A percentile compares a stretch with the other conserved stretches of the same genome.
These are phyloP conservation scores for Papilio protenor DNA, from an alignment of 2,888 invertebrate species.

Conservation along the genomic window DNA sequence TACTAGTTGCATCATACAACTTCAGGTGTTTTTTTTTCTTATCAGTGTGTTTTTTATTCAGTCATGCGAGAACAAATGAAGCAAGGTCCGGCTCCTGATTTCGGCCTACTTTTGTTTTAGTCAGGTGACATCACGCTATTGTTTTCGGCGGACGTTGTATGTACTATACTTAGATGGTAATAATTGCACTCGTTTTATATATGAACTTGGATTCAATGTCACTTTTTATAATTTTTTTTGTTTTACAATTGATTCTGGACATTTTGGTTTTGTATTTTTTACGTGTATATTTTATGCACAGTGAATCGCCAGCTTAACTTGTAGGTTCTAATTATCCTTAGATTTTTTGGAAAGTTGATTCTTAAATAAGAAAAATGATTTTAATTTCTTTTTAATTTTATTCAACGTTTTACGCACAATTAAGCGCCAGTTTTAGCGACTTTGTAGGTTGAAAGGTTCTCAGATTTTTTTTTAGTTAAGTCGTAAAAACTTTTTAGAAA, in stretches of 20 bases:
- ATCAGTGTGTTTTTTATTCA: background rate
- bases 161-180: constrained; percentile 45
- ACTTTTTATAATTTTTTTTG: constrained; percentile 16
- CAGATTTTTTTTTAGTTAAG: too few relatives aligned
- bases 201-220: constrained; percentile 29
- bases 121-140: constrained; percentile 52
- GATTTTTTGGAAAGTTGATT: background rate
- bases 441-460: too few relatives aligned
- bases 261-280: background rate
- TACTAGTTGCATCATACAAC: background rate
- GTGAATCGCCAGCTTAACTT: background rate
- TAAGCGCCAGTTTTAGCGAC: too few relatives aligned
- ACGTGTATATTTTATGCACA: background rate
- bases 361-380: too few relatives aligned
- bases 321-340: background rate
- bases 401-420: too few relatives aligned
- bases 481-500: too few relatives aligned
- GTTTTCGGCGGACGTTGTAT: constrained; percentile 50
- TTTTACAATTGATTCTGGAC: constrained; percentile 3
- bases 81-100: constrained; percentile 49
- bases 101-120: constrained; percentile 29
- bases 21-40: background rate
- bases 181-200: constrained; percentile 46
- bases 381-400: too few relatives aligned
- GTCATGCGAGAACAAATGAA: constrained; percentile 45